Evolutionary conservation across 2,797 vertebrate species (phyloP), one percentile per base, ranked within the genome.

Genomic region (Micropoecilia bifurca): DNA sequence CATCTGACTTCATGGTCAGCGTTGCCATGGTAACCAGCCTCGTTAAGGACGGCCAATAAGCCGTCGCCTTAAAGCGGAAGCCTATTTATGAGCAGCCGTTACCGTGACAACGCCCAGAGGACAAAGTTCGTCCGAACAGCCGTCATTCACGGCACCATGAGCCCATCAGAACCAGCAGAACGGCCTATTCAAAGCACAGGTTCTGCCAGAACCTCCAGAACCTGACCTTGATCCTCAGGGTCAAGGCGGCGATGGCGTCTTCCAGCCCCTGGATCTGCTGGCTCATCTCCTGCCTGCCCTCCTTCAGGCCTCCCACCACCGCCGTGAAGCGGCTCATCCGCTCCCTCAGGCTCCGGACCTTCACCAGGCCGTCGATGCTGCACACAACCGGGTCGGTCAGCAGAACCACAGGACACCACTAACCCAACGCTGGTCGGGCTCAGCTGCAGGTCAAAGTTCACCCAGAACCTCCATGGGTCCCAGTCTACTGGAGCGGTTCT

Each of bases 281-380:
- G 90, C 93, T 97, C 95, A 98, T 96, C 83, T 99, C 97, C n/a
- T 95, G 94, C 73, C 98, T 98, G 3, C 97, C 98, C 83, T 99
- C 98, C 91, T 98, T 99, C 83, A 99, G 91, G 2, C 95, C 97
- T 50, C 81, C 95, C 71, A 98, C 97, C 83, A 98, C 98, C 94
- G 98, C 96, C 28, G 95, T 99, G 88, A 99, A 97, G 79, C 96
- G 96, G 79, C 88, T 92, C 82, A 98, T 97, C 74, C 97, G 95
- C 68, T 92, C 96, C 91, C 97, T 98, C 93, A 99, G 93, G 0
- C 93, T 96, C 4, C 94, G 93, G 66, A 98, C 97, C 88, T 99
- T 98, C 47, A 98, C 95, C 79, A 99, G 87, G 5, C 97, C 98
- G 47, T 99, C 96, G 36, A 99, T 98, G 41, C 98, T 99, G 75